phyloP scores from a whole-genome alignment of 2,113 vertebrate species.

The Grallaria varia region DNA sequence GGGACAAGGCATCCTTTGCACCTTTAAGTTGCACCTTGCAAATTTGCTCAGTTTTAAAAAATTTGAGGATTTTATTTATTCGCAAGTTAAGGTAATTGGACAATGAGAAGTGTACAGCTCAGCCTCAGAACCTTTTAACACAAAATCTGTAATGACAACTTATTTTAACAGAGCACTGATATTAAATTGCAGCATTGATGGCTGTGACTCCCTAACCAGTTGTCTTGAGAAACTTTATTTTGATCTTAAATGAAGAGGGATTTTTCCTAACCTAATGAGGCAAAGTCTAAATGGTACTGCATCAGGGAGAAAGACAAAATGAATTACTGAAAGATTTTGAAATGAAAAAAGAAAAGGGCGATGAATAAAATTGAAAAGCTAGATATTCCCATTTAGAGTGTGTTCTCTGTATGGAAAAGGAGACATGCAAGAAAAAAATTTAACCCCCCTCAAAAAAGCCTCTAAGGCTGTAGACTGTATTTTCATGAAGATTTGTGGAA shows the following conservation, averaged over 20 bases:
- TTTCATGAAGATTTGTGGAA: not conserved
- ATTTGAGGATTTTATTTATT: not conserved
- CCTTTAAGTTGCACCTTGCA: not conserved
- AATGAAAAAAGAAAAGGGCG: not conserved
- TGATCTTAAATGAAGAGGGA: not conserved
- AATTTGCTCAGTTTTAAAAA: not conserved
- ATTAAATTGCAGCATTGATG: not conserved
- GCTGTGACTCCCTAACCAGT: not conserved
- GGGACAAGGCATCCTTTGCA: not conserved
- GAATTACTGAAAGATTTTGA: not conserved
- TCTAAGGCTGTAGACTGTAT: not conserved
- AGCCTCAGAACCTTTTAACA: not conserved
- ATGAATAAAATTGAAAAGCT: not conserved
- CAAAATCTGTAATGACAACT: not conserved
- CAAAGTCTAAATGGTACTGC: not conserved
- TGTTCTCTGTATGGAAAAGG: not conserved
- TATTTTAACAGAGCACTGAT: not conserved
- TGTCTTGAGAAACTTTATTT: not conserved
- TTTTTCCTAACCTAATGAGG: not conserved
- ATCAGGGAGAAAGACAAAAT: not conserved
- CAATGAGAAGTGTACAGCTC: not conserved
- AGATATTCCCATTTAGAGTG: not conserved
- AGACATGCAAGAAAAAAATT: not conserved
- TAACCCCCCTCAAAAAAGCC: not conserved
- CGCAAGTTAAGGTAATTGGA: not conserved